phyloP scores from a whole-genome alignment of 2,113 vertebrate genomes.

The Gobiocypris rarus region DNA sequence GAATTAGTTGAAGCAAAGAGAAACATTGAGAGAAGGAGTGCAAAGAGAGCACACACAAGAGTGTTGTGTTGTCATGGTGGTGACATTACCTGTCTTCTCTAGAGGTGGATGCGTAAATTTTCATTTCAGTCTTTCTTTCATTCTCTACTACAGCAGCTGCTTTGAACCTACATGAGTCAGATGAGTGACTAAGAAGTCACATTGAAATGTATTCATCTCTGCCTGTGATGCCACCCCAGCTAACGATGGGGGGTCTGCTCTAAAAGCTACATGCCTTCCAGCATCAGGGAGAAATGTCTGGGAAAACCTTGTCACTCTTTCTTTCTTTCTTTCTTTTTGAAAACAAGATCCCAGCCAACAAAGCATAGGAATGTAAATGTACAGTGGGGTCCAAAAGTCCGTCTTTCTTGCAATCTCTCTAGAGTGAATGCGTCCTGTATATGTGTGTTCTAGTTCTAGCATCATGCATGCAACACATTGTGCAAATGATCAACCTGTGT shows the following conservation, averaged over 20 bases:
- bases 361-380: constrained; percentile 13
- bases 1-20: background rate
- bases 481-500: too few relatives aligned
- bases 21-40: background rate
- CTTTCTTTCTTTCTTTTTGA: too few relatives aligned
- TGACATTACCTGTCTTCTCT: constrained; percentile 54
- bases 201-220: constrained; percentile 51
- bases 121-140: constrained; percentile 36
- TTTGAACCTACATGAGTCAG: constrained; percentile 57
- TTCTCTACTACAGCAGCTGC: constrained; percentile 25
- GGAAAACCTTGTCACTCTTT: background rate
- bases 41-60: constrained; percentile 14
- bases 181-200: constrained; percentile 58
- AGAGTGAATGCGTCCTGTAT: too few relatives aligned
- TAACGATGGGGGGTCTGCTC: constrained; percentile 22
- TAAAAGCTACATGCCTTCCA: constrained; percentile 33
- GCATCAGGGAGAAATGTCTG: constrained; percentile 20
- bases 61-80: constrained; percentile 29
- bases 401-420: too few relatives aligned
- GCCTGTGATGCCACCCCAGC: constrained; percentile 26
- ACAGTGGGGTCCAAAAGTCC: background rate
- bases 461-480: too few relatives aligned
- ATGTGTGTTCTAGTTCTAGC: too few relatives aligned
- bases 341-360: constrained; percentile 25
- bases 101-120: constrained; percentile 35